Evolutionary conservation across 2,888 invertebrate species (phyloP), one percentile per base, ranked within the genome.

Genomic region (Lasioglossum marginatum): DNA sequence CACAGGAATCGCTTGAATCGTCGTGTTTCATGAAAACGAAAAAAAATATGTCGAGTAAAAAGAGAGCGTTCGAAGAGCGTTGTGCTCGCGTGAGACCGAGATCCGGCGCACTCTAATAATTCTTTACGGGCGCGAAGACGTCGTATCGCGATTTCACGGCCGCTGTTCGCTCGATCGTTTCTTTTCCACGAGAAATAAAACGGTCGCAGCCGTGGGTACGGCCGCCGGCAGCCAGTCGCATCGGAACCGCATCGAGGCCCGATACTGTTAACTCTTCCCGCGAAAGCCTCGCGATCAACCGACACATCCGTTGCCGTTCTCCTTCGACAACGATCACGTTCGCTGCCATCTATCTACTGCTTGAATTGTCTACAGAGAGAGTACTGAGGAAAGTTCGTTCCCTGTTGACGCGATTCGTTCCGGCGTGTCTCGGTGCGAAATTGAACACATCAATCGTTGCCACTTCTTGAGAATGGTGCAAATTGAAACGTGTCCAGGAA

Each of bases 131-230:
- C 82, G 78, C 88, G 88, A 82, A 83, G 87, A 88, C 90, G 85
- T 86, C 83, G 89, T 89, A 92, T 89, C 87, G 89, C 91, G 90
- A 93, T 93, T 92, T 92, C 91, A 92, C 89, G 92, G 88, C 73
- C 89, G 89, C 88, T 90, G 86, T 87, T 92, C 86, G 86, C 87
- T 83, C 83, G 89, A 89, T 88, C 88, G 87, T 88, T 68, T 89
- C 88, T 77, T 83, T 68, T 77, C 83, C 71, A 70, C 70, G 83
- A 83, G 86, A 83, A 75, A 80, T 86, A 79, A 80, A 86, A 79
- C 34, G 34, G 66, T 66, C 66, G 68, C 37, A 79, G 87, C 86
- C 90, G 87, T 92, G 92, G 88, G 90, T 91, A 91, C 83, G 80
- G 66, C 34, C 68, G 68, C 71, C 78, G 77, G 73, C 73, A 82